Base-by-base conservation (phyloP, 2,888 invertebrate genomes). In the Elysia crispata region DNA sequence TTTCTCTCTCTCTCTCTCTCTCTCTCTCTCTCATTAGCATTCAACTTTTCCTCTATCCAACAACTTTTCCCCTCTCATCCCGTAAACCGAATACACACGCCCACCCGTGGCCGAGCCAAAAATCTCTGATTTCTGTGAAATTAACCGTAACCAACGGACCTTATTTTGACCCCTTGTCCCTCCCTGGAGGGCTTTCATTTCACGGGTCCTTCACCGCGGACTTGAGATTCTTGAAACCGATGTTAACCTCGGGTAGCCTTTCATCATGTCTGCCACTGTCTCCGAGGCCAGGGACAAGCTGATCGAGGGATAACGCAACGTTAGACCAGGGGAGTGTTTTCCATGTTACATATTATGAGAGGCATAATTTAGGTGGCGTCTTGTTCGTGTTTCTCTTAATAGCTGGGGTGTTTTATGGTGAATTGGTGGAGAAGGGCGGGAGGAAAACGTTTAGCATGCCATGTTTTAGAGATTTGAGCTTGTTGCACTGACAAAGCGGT, bases 121-220 rank as follows among this genome's bases (percentile, higher is more conserved):
- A 67, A 50, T 67, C 69, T 25, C 30, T 15, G 8, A 23, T 28
- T 50, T 66, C 33, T 30, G 62, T 62, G 30, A 76, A 41, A 49
- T 66, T 11, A 76, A 50, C 76, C 49, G 18, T 8, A 23, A 66
- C 20, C 25, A 33, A 41, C 50, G 62, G 62, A 33, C 25, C 50
- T 20, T n/a, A 41, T 62, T 62, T 76, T 23, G 62, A 30, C 41
- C 33, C n/a, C 41, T 64, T n/a, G 50, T 76, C 62, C 64, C 25
- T 62, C n/a, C 41, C 62, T 64, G 31, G 64, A 66, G 13, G 64
- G 20, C 25, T 41, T 66, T 49, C 30, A 76, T 62, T 76, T 76
- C 73, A 57, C 50, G 57, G n/a, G n/a, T n/a, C n/a, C 73, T 33
- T n/a, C 20, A 73, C 31, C 54, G 11, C 5, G 11, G 41, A 41